A percentile compares a stretch with the other conserved stretches of the same genome.
phyloP scores from a whole-genome alignment of 1,140 invertebrate species.

The Palaemon carinicauda region DNA sequence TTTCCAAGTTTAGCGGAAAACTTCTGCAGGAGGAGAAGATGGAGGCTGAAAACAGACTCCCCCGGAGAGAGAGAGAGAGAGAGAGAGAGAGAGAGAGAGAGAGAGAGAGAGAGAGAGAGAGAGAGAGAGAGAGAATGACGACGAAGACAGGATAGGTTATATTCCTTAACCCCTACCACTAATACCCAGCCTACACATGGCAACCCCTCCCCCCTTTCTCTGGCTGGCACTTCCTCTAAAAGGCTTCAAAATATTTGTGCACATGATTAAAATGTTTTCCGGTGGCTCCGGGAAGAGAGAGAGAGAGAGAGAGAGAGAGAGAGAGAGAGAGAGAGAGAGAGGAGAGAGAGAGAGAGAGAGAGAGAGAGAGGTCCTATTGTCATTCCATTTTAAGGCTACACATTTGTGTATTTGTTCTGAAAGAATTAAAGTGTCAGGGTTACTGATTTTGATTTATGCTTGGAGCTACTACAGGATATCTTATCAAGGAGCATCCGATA shows the following conservation, averaged over 20 bases:
- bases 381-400: background rate
- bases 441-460: background rate
- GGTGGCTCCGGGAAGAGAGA: too few relatives aligned
- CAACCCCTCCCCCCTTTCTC: background rate
- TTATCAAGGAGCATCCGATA: too few relatives aligned
- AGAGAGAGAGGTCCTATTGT: too few relatives aligned
- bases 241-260: background rate
- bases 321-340: too few relatives aligned
- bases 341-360: too few relatives aligned
- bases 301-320: too few relatives aligned
- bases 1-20: background rate
- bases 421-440: background rate
- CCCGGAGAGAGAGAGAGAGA: background rate
- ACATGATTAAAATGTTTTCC: background rate
- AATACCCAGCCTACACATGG: background rate
- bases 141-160: background rate
- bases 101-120: constrained; percentile 17
- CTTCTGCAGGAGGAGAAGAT: background rate
- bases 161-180: background rate
- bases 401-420: background rate
- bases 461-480: background rate
- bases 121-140: background rate
- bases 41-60: background rate
- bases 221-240: background rate
- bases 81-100: constrained; percentile 16